phyloP scores from a whole-genome alignment of 1,140 invertebrate genomes.

The Lepidurus arcticus region DNA sequence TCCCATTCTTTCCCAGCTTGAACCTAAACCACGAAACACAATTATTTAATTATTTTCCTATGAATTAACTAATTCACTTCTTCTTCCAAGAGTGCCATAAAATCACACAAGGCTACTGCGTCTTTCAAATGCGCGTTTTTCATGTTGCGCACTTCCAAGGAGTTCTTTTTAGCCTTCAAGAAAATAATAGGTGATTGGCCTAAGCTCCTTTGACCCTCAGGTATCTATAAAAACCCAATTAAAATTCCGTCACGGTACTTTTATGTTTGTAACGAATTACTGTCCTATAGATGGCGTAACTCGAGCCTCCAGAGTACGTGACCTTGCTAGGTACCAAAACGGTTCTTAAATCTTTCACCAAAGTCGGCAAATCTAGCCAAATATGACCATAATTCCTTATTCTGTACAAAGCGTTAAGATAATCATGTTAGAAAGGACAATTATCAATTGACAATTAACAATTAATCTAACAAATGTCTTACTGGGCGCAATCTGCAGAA shows the following conservation, averaged over 20 bases:
- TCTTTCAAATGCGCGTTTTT: constrained; percentile 72
- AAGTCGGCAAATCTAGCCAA: constrained; percentile 61
- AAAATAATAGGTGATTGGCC: constrained; percentile 45
- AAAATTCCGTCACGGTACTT: not conserved
- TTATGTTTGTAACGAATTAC: constrained; percentile 44
- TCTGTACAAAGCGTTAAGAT: constrained; percentile 45
- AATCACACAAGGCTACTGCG: constrained; percentile 85
- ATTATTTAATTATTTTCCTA: constrained; percentile 49
- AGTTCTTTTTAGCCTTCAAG: constrained; percentile 56
- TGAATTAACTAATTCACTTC: constrained; percentile 47
- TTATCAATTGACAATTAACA: not conserved
- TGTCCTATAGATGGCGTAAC: constrained; percentile 63
- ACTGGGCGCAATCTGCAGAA: constrained; percentile 33
- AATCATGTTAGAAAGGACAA: not conserved
- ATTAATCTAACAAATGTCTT: constrained; percentile 29
- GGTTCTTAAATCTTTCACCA: constrained; percentile 58
- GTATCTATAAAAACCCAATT: constrained; percentile 35
- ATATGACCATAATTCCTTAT: constrained; percentile 62
- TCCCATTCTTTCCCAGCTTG: constrained; percentile 49
- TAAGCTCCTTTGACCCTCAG: constrained; percentile 35
- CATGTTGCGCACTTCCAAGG: constrained; percentile 80
- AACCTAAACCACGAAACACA: constrained; percentile 37
- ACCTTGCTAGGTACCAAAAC: constrained; percentile 66
- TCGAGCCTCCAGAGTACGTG: constrained; percentile 64
- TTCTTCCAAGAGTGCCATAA: constrained; percentile 77